phyloP scores from a whole-genome alignment of 23 tunicate species.

The Ascidia mentula region DNA sequence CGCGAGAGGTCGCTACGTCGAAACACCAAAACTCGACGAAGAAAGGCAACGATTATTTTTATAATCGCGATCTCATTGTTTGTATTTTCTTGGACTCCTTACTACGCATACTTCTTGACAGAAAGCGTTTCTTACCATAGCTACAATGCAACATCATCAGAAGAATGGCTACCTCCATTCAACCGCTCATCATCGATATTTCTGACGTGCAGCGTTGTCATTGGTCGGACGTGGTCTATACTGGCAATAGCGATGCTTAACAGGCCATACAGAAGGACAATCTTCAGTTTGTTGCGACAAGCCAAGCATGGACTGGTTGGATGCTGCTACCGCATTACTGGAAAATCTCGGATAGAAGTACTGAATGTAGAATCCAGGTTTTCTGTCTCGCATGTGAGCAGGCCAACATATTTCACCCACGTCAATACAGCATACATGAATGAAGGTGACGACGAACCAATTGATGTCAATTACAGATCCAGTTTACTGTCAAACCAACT shows the following conservation, averaged over 20 bases:
- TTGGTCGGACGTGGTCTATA: conserved; percentile 19
- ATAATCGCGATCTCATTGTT: conserved; percentile 7
- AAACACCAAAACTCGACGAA: neutral
- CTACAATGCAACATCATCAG: neutral
- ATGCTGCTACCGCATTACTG: neutral
- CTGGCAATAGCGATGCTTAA: conserved; percentile 13
- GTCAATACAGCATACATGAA: neutral
- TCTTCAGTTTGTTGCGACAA: neutral
- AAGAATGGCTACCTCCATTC: neutral
- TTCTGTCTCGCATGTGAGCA: neutral
- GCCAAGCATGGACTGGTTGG: neutral
- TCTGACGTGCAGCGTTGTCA: conserved; percentile 17
- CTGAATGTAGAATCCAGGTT: neutral
- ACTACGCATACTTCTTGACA: conserved; percentile 15
- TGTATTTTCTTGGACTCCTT: conserved; percentile 24
- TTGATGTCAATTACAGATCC: too few species aligned
- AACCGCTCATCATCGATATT: neutral
- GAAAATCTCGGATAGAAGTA: neutral
- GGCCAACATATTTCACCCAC: neutral
- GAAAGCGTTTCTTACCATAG: conserved; percentile 6
- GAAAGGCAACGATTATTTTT: conserved; percentile 15
- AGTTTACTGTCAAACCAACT: too few species aligned
- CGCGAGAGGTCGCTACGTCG: neutral
- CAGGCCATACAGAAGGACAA: conserved; percentile 6
- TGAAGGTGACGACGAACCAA: neutral